Evolutionary conservation across 2,113 vertebrate species (phyloP).

Genomic region (Glareola pratincola): DNA sequence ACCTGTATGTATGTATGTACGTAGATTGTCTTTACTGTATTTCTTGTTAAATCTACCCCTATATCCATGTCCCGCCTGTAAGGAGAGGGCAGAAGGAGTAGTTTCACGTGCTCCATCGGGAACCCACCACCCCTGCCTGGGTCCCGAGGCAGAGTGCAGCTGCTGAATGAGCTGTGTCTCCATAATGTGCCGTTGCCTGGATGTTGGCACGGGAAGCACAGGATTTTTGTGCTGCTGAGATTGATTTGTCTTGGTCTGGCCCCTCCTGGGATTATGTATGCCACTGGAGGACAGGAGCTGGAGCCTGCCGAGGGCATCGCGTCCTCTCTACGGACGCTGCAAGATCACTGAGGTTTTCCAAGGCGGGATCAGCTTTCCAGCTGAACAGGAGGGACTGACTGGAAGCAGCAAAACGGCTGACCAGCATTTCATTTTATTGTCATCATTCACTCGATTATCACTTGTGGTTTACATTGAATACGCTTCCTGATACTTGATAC

Average conservation of each 20-base stretch:
- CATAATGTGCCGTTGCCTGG: accelerated
- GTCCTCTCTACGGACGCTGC: neutral
- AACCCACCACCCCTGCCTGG: neutral
- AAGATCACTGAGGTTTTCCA: neutral
- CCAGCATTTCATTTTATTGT: neutral
- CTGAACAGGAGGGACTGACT: neutral
- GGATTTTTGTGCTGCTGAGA: neutral
- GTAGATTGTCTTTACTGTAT: neutral
- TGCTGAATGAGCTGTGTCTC: neutral
- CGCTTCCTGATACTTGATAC: neutral
- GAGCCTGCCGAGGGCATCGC: accelerated
- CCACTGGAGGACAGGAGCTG: neutral
- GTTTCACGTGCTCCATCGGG: neutral
- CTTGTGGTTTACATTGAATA: neutral
- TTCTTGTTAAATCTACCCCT: neutral
- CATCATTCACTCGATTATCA: neutral
- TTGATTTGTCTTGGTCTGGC: neutral
- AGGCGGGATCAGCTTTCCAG: neutral
- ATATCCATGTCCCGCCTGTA: neutral
- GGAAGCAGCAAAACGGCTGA: neutral
- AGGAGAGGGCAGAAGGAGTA: neutral
- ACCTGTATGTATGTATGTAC: neutral
- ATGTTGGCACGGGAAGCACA: neutral
- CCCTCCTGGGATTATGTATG: neutral
- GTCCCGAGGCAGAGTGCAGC: neutral